These are phyloP conservation scores for Periphyllus acericola DNA, from an alignment of 2,888 invertebrate species.

Conservation along the genomic window DNA sequence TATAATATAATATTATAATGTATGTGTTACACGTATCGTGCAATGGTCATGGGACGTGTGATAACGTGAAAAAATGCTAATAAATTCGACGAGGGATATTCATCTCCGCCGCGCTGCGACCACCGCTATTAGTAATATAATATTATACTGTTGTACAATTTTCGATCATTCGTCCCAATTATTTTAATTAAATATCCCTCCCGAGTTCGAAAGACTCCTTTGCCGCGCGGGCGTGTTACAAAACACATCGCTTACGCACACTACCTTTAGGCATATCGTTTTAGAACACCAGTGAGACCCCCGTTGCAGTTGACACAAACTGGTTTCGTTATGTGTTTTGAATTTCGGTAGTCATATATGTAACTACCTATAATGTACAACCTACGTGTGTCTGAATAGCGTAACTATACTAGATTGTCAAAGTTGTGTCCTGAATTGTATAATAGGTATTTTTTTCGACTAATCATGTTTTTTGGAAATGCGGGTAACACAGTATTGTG, in stretches of 20 bases:
- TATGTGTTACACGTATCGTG: neutral
- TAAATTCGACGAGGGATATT: neutral
- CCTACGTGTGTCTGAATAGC: too few species aligned
- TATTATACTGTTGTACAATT: neutral
- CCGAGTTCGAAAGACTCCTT: neutral
- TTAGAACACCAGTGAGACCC: neutral
- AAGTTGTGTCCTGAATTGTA: neutral
- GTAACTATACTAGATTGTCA: neutral
- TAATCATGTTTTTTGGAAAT: neutral
- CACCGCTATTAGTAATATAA: neutral
- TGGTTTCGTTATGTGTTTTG: neutral
- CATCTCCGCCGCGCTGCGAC: neutral
- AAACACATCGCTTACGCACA: neutral
- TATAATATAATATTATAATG: neutral
- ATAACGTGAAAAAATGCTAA: slow-evolving; percentile 12
- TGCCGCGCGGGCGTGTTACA: neutral
- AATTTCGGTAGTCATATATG: neutral
- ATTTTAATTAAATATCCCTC: slow-evolving; percentile 31
- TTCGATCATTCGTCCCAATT: slow-evolving; percentile 16
- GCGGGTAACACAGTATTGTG: neutral
- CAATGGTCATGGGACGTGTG: neutral
- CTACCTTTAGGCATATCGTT: neutral
- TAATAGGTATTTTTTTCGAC: neutral
- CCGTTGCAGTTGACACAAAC: neutral
- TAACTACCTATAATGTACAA: too few species aligned